phyloP scores from a whole-genome alignment of 2,797 vertebrate species.

The Gymnothorax javanicus region DNA sequence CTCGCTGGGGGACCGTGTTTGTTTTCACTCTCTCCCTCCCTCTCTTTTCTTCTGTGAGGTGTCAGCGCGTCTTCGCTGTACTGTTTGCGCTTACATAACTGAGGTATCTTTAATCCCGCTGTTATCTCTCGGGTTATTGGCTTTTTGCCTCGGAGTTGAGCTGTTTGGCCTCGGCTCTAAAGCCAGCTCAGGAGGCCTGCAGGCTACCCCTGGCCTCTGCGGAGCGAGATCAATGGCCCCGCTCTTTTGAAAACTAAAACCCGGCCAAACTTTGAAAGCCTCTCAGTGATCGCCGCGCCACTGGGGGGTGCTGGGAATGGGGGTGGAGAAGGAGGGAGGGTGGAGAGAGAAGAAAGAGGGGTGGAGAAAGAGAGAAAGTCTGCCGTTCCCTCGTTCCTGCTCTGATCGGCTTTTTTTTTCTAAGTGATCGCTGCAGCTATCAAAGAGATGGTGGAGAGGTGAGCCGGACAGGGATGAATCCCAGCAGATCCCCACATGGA shows the following conservation, averaged over 20 bases:
- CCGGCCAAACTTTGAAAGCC: conserved; percentile 92
- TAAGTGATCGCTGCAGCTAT: neutral
- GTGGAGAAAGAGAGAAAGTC: conserved; percentile 49
- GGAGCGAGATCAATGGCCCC: conserved; percentile 85
- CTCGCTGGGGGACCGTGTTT: neutral
- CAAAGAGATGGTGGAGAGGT: neutral
- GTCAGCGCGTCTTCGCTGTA: conserved; percentile 47
- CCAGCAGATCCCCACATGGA: neutral
- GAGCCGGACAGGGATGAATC: neutral
- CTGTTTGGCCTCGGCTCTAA: conserved; percentile 89
- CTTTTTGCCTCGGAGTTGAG: conserved; percentile 84
- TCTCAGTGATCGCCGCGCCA: conserved; percentile 88
- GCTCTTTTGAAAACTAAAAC: conserved; percentile 90
- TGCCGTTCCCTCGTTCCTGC: conserved; percentile 76
- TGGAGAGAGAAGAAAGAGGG: conserved; percentile 4
- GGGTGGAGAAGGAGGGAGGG: conserved; percentile 67
- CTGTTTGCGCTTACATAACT: conserved; percentile 78
- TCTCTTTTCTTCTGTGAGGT: neutral
- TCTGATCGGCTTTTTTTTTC: neutral
- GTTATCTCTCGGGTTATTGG: conserved; percentile 79
- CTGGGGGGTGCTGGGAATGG: conserved; percentile 84
- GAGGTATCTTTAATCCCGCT: conserved; percentile 88
- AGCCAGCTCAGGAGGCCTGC: conserved; percentile 81
- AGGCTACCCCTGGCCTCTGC: conserved; percentile 85
- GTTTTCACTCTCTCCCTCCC: neutral